These are phyloP conservation scores for Acrocyrtus sp. DNA, from an alignment of 2,888 invertebrate species.

Conservation along the genomic window DNA sequence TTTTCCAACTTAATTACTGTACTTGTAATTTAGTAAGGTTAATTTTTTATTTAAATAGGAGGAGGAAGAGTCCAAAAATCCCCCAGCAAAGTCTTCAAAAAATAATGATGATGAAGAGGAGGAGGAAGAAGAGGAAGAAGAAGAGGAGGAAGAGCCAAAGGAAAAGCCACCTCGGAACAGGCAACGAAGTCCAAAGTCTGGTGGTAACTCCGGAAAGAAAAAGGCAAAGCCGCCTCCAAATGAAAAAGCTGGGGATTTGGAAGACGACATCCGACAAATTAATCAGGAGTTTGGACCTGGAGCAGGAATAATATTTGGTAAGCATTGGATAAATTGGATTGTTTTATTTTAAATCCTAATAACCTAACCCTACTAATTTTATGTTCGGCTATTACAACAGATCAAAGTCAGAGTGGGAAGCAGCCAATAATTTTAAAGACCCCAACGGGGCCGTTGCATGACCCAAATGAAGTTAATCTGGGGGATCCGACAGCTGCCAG, in stretches of 20 bases:
- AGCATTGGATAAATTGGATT: neutral
- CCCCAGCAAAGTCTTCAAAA: conserved; percentile 24
- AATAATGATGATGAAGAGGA: conserved; percentile 44
- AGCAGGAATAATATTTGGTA: conserved; percentile 39
- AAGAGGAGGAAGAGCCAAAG: conserved; percentile 37
- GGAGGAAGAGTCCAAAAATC: conserved; percentile 50
- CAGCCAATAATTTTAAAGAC: conserved; percentile 22
- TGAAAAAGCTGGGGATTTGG: conserved; percentile 61
- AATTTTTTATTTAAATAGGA: conserved; percentile 16
- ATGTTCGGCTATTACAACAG: neutral
- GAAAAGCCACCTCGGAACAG: conserved; percentile 32
- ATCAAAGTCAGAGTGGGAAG: conserved; percentile 20
- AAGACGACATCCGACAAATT: conserved; percentile 60
- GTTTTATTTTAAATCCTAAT: neutral
- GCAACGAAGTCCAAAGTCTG: conserved; percentile 13
- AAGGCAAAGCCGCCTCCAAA: conserved; percentile 51
- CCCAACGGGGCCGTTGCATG: too few species aligned
- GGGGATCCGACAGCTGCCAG: too few species aligned
- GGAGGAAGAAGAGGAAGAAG: conserved; percentile 50
- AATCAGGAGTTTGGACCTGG: conserved; percentile 60
- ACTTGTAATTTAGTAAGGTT: too few species aligned
- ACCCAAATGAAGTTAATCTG: neutral
- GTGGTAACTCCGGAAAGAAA: conserved; percentile 15
- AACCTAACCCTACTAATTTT: neutral
- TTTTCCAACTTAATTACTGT: too few species aligned